These are phyloP conservation scores for Sylvia borin DNA, from an alignment of 2,797 vertebrate species.

Conservation along the genomic window DNA sequence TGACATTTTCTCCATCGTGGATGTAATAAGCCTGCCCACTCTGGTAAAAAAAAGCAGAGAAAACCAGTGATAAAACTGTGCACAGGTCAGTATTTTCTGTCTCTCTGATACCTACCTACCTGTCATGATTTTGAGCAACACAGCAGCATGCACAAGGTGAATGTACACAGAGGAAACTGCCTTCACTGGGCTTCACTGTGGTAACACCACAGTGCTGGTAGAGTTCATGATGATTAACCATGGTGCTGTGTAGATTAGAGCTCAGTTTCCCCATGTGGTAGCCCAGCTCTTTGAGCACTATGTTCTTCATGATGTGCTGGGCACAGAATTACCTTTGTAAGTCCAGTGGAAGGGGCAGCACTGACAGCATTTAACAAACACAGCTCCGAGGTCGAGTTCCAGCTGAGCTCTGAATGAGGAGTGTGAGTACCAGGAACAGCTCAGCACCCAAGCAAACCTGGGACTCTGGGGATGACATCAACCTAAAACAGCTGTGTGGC, in stretches of 20 bases:
- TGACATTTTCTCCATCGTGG: conserved; percentile 90
- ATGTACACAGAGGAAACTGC: neutral
- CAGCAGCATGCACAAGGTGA: rapidly evolving
- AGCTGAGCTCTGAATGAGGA: neutral
- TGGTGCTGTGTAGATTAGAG: neutral
- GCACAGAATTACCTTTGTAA: neutral
- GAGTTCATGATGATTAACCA: neutral
- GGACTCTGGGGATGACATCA: neutral
- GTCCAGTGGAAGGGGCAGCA: neutral
- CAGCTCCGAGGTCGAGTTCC: neutral
- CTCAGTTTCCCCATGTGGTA: neutral
- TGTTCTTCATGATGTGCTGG: neutral
- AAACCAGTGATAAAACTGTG: neutral
- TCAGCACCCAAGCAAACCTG: neutral
- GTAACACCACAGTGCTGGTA: neutral
- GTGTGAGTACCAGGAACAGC: neutral
- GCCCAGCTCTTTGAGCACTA: neutral
- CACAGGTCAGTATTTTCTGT: neutral
- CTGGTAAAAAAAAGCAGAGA: conserved; percentile 75
- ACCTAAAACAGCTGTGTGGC: neutral
- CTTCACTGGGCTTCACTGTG: neutral
- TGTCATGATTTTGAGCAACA: neutral
- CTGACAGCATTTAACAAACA: neutral
- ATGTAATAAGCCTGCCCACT: conserved; percentile 93
- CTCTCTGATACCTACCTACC: neutral